Percentiles rank a stretch among this genome's conserved stretches.
phyloP scores from a whole-genome alignment of 2,113 vertebrate genomes.

The Syngnathus typhle region DNA sequence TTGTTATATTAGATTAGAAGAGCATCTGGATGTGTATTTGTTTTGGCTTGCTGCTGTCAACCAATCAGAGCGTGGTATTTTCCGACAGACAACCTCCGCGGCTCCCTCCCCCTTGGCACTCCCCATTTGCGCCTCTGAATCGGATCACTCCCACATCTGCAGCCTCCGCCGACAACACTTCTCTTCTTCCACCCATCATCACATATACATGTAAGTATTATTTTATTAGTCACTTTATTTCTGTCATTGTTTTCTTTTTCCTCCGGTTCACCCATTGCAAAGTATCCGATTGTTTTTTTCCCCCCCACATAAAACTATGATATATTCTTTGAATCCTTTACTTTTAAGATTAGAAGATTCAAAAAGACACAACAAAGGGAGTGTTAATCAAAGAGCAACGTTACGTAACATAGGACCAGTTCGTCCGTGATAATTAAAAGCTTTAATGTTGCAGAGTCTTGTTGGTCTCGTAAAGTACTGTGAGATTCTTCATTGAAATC shows the following conservation, averaged over 20 bases:
- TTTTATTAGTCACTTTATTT: neutral
- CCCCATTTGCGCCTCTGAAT: constrained; percentile 3
- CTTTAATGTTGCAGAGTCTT: neutral
- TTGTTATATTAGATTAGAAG: neutral
- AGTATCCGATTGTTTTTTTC: neutral
- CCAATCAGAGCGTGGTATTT: constrained; percentile 26
- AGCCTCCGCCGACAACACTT: constrained; percentile 10
- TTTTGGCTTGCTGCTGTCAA: neutral
- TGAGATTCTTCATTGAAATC: neutral
- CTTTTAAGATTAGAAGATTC: neutral
- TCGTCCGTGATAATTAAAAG: neutral
- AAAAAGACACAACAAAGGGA: neutral
- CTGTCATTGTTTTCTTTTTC: neutral
- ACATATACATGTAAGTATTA: constrained; percentile 44
- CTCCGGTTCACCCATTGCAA: neutral
- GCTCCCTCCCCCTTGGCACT: neutral
- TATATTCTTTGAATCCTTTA: neutral
- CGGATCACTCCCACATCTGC: constrained; percentile 31
- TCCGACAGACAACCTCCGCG: constrained; percentile 8
- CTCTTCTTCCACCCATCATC: constrained; percentile 27
- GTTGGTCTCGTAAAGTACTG: neutral
- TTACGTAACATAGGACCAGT: neutral
- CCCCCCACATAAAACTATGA: neutral
- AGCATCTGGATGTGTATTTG: constrained; percentile 10
- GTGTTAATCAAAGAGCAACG: neutral